Conservation (phyloP, 2,888 invertebrate species). For the Monoplex corrugatus region DNA sequence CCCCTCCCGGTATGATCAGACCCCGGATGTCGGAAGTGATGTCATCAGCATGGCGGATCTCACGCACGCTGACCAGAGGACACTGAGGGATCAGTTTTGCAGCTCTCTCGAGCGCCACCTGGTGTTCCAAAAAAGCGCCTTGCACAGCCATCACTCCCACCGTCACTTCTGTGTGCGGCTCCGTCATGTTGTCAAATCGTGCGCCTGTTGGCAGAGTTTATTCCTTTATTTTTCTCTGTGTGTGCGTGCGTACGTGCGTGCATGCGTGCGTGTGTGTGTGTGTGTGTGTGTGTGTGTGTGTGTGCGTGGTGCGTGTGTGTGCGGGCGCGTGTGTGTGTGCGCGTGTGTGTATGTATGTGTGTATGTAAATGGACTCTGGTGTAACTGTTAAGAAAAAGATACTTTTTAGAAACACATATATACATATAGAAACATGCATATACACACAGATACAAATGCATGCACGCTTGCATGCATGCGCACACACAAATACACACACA, state of each 20-base stretch:
- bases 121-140: constrained; percentile 77
- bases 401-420: too few relatives aligned
- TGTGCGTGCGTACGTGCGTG: too few relatives aligned
- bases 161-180: neutral
- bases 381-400: too few relatives aligned
- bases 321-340: neutral
- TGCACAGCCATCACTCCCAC: constrained; percentile 77
- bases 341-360: neutral
- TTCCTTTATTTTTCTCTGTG: neutral
- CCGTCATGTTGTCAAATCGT: too few relatives aligned
- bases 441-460: too few relatives aligned
- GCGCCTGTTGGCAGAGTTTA: neutral
- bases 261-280: neutral
- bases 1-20: constrained; percentile 78
- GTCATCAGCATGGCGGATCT: constrained; percentile 65
- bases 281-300: neutral
- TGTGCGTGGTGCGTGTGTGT: neutral
- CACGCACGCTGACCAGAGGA: constrained; percentile 59
- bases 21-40: constrained; percentile 67
- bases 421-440: too few relatives aligned
- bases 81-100: constrained; percentile 48
- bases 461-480: too few relatives aligned
- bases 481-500: too few relatives aligned
- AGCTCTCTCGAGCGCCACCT: constrained; percentile 66
- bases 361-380: neutral